A percentile compares a stretch with the other conserved stretches of the same genome.
Conservation (phyloP, 2,797 vertebrate genomes). For the Poliocrania exsul region DNA sequence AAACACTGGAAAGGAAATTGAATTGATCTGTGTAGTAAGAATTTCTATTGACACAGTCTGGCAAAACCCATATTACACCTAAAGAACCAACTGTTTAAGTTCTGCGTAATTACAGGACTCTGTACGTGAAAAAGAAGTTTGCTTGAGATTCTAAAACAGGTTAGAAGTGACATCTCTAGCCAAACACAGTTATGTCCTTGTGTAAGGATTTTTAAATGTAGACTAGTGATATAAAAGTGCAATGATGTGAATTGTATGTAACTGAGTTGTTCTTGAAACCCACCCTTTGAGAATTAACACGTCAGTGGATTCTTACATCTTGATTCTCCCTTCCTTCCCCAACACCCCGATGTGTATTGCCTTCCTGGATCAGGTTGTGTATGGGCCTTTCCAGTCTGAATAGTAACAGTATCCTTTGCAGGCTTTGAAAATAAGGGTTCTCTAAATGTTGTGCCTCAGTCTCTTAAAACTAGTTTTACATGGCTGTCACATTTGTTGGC, state of each 20-base stretch:
- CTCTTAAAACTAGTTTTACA: not conserved
- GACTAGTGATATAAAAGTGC: not conserved
- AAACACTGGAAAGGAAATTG: not conserved
- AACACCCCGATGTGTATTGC: accelerated
- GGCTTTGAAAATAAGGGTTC: not conserved
- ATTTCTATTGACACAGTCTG: not conserved
- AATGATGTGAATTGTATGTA: not conserved
- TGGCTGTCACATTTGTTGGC: not conserved
- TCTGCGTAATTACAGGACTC: not conserved
- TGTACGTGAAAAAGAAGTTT: not conserved
- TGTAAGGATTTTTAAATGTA: not conserved
- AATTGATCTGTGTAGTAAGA: not conserved
- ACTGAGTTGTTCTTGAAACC: not conserved
- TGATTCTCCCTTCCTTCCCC: not conserved
- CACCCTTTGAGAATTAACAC: not conserved
- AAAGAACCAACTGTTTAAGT: not conserved
- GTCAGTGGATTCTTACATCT: not conserved
- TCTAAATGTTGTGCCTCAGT: not conserved
- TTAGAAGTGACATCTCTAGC: not conserved
- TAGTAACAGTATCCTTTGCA: not conserved
- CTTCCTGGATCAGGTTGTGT: not conserved
- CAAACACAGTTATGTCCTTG: not conserved
- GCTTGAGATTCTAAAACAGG: not conserved
- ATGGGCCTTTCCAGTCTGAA: not conserved
- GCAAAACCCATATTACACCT: not conserved